A percentile compares a stretch with the other conserved stretches of the same genome.
phyloP scores from a whole-genome alignment of 2,113 vertebrate genomes.

The Orientallactaga bullata region DNA sequence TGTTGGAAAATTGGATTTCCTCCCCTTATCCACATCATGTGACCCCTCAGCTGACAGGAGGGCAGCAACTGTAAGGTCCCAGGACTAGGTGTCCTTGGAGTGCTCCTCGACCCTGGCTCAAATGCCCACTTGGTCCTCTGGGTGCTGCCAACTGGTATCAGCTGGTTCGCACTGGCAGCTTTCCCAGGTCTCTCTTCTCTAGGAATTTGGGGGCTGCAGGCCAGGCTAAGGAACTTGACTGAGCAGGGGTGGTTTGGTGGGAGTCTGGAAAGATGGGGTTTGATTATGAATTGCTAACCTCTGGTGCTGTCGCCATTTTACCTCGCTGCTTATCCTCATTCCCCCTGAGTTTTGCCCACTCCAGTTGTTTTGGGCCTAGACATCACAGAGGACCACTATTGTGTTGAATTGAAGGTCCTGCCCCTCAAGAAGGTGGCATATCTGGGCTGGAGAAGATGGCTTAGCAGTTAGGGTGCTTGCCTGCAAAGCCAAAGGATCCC shows the following conservation, averaged over 20 bases:
- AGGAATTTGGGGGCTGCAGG: slow-evolving; percentile 14
- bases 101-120: slow-evolving; percentile 19
- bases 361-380: not conserved
- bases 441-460: too few species aligned
- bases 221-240: not conserved
- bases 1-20: slow-evolving; percentile 16
- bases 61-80: slow-evolving; percentile 20
- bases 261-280: not conserved
- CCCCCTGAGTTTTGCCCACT: not conserved
- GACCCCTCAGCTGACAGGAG: slow-evolving; percentile 16
- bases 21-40: not conserved
- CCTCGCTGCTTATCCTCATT: not conserved
- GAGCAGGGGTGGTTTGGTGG: not conserved
- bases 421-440: not conserved
- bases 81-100: slow-evolving; percentile 37
- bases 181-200: slow-evolving; percentile 6
- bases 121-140: slow-evolving; percentile 7
- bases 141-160: slow-evolving; percentile 9
- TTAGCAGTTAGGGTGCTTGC: too few species aligned
- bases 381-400: not conserved
- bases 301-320: not conserved
- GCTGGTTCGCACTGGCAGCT: slow-evolving; percentile 60
- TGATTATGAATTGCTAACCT: not conserved
- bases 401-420: slow-evolving; percentile 10
- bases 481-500: too few species aligned